Evolutionary conservation across 1,140 invertebrate genomes (phyloP).

Genomic region (Brachionus plicatilis): DNA sequence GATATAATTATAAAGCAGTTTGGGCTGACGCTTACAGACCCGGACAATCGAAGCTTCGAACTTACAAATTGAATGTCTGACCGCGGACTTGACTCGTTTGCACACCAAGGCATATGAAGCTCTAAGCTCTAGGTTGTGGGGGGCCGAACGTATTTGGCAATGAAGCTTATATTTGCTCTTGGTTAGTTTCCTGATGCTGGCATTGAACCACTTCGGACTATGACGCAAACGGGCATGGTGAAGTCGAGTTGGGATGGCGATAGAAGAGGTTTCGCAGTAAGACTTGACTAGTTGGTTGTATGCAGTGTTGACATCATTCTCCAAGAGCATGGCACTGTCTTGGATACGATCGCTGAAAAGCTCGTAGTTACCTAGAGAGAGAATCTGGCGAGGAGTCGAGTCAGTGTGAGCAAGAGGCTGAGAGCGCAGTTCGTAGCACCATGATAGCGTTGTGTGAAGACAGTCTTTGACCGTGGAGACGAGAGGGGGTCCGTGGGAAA

Average conservation of each 20-base stretch:
- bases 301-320: background rate
- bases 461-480: background rate
- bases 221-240: background rate
- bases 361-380: background rate
- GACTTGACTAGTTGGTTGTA: background rate
- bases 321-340: background rate
- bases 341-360: background rate
- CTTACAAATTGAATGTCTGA: background rate
- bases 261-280: background rate
- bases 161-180: background rate
- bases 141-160: background rate
- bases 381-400: background rate
- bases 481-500: background rate
- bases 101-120: background rate
- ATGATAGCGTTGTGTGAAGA: background rate
- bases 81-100: background rate
- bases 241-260: background rate
- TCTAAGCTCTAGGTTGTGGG: background rate
- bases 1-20: background rate
- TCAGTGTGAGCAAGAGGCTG: background rate
- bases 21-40: background rate
- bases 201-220: background rate
- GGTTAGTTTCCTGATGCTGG: background rate
- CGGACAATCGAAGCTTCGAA: background rate
- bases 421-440: background rate